phyloP scores from a whole-genome alignment of 2,888 invertebrate species.

The Anticlea derivata region DNA sequence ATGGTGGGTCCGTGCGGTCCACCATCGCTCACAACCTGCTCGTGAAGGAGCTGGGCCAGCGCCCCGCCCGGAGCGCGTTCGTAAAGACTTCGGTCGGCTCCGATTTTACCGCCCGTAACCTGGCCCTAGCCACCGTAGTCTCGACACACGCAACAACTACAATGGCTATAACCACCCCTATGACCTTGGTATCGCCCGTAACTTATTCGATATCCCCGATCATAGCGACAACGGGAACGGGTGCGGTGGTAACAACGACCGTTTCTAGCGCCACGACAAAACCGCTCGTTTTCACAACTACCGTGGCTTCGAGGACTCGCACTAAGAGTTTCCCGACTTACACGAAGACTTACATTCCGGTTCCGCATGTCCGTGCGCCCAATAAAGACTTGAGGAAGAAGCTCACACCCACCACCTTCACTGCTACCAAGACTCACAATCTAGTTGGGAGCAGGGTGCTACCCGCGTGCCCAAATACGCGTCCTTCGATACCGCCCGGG shows the following conservation, averaged over 20 bases:
- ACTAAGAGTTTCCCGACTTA: background rate
- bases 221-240: background rate
- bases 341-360: conserved; percentile 15
- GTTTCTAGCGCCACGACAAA: background rate
- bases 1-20: background rate
- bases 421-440: background rate
- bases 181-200: background rate
- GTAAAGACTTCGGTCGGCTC: conserved; percentile 10
- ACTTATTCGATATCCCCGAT: conserved; percentile 10
- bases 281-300: conserved; percentile 4
- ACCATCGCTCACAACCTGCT: conserved; percentile 8
- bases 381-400: background rate
- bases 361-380: conserved; percentile 1
- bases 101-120: background rate
- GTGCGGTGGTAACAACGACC: background rate
- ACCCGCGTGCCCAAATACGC: background rate
- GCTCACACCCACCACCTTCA: background rate
- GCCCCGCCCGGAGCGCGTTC: conserved; percentile 14
- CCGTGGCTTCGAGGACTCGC: background rate
- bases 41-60: conserved; percentile 1
- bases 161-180: conserved; percentile 9
- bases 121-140: background rate
- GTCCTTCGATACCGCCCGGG: background rate
- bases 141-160: conserved; percentile 3
- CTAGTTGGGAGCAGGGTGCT: conserved; percentile 4